Evolutionary conservation across 2,797 vertebrate species (phyloP).

Genomic region (Cossypha dichroa): DNA sequence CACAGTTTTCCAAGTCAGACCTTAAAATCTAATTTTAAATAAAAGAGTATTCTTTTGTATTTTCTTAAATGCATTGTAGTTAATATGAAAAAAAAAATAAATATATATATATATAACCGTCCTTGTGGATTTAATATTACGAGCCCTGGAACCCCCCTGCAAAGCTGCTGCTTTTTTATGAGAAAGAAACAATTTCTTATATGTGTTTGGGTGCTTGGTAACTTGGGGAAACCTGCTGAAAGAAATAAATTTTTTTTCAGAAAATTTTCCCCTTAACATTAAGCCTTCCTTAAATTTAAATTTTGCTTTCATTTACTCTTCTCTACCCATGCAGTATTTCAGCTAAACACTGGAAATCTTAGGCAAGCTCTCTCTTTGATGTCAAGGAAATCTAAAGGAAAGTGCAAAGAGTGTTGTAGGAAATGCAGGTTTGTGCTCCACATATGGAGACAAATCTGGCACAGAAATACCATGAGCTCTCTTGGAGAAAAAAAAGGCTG

Average conservation of each 20-base stretch:
- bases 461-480: neutral
- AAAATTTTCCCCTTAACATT: neutral
- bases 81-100: neutral
- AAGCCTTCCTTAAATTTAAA: neutral
- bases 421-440: neutral
- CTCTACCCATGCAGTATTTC: neutral
- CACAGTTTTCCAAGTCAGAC: neutral
- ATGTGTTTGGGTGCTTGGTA: fast-evolving
- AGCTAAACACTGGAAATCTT: neutral
- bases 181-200: neutral
- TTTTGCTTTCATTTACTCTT: neutral
- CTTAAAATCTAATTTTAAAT: neutral
- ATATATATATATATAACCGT: neutral
- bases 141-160: neutral
- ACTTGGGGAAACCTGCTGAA: neutral
- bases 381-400: neutral
- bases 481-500: neutral
- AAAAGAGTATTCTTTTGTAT: neutral
- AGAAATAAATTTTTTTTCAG: neutral
- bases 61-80: neutral
- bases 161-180: neutral
- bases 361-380: neutral
- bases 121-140: neutral
- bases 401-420: neutral
- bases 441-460: neutral